phyloP scores from a whole-genome alignment of 2,797 vertebrate genomes.

The Mus minutoides region DNA sequence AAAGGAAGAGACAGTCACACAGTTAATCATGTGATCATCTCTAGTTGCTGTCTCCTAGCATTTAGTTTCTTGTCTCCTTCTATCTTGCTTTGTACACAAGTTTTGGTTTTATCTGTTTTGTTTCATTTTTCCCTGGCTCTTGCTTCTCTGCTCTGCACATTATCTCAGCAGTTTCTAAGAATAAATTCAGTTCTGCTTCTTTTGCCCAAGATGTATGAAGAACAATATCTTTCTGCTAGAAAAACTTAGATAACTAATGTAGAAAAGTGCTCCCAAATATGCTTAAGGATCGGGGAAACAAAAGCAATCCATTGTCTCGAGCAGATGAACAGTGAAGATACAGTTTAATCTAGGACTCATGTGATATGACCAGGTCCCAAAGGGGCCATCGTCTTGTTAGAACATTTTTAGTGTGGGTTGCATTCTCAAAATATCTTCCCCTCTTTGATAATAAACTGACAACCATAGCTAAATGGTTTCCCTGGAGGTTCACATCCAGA shows the following conservation, averaged over 20 bases:
- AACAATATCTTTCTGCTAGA: not conserved
- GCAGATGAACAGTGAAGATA: not conserved
- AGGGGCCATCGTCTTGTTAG: not conserved
- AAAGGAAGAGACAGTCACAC: not conserved
- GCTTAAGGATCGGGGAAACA: not conserved
- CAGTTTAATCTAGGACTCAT: constrained; percentile 11
- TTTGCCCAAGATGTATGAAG: not conserved
- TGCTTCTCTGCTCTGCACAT: not conserved
- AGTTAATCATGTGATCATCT: not conserved
- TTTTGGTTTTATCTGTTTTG: not conserved
- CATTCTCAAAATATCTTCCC: not conserved
- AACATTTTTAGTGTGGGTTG: not conserved
- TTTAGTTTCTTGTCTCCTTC: not conserved
- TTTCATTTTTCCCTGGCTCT: not conserved
- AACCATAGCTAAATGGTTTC: not conserved
- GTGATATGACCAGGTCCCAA: not conserved
- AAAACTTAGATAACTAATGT: constrained; percentile 14
- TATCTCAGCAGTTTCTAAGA: not conserved
- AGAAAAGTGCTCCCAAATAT: constrained; percentile 12
- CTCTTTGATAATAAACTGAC: not conserved
- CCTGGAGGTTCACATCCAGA: not conserved
- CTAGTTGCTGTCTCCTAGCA: not conserved
- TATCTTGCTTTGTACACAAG: not conserved
- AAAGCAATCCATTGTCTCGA: not conserved
- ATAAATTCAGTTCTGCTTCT: not conserved